A percentile compares a stretch with the other conserved stretches of the same genome.
Evolutionary conservation across 2,888 invertebrate genomes (phyloP).

Genomic region (Daptonema setosum): DNA sequence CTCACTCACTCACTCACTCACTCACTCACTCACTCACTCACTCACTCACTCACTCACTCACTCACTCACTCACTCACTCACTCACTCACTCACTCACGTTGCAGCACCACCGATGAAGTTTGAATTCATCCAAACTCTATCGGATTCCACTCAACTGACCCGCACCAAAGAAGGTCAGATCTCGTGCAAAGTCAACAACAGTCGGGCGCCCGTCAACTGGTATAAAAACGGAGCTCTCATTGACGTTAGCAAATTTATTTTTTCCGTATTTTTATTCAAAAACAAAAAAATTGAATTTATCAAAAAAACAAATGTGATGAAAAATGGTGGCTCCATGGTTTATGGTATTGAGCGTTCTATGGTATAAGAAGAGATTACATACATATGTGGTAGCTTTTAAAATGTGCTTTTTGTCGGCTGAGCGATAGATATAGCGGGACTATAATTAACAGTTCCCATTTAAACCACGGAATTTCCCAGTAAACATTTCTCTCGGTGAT

Average conservation of each 20-base stretch:
- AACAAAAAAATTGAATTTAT: no score
- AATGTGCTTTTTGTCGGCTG: no score
- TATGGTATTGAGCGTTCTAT: no score
- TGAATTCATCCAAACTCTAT: conserved; percentile 67
- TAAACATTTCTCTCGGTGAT: no score
- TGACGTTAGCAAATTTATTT: conserved; percentile 20
- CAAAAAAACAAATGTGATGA: no score
- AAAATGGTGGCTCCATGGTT: no score
- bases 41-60: neutral
- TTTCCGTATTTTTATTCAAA: no score
- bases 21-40: neutral
- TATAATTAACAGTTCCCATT: no score
- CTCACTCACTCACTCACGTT: conserved; percentile 10
- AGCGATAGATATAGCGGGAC: no score
- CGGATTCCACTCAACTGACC: conserved; percentile 67
- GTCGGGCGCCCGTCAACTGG: conserved; percentile 82
- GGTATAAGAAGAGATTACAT: no score
- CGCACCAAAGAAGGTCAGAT: conserved; percentile 67
- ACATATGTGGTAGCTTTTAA: no score
- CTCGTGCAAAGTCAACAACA: conserved; percentile 77
- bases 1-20: neutral
- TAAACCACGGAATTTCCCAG: no score
- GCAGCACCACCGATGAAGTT: conserved; percentile 82
- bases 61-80: neutral
- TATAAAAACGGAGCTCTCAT: conserved; percentile 56